These are phyloP conservation scores for Drosophila ogumai DNA, from an alignment of 1,140 invertebrate species.

Conservation along the genomic window DNA sequence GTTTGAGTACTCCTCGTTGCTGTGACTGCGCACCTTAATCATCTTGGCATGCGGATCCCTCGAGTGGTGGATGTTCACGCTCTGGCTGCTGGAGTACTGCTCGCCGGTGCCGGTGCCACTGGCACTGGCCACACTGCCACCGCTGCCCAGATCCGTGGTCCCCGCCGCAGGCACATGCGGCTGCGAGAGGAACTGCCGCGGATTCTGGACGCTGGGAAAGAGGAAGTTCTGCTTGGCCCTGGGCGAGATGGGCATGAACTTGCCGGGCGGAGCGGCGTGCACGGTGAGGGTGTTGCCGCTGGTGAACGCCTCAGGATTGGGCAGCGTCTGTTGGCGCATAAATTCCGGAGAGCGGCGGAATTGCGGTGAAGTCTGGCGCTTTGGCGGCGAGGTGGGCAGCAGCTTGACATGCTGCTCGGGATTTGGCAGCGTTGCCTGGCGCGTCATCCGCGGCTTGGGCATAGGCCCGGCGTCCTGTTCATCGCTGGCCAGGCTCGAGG, in stretches of 20 bases:
- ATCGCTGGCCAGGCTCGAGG: slow-evolving; percentile 65
- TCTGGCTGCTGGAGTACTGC: slow-evolving; percentile 84
- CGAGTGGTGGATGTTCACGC: slow-evolving; percentile 81
- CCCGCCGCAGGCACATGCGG: slow-evolving; percentile 81
- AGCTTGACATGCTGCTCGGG: slow-evolving; percentile 84
- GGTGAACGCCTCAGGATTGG: slow-evolving; percentile 80
- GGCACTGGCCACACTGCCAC: slow-evolving; percentile 59
- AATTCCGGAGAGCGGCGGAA: slow-evolving; percentile 84
- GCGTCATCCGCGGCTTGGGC: slow-evolving; percentile 77
- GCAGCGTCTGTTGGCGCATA: slow-evolving; percentile 81
- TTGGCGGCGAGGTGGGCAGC: slow-evolving; percentile 83
- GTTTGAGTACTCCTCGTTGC: slow-evolving; percentile 84
- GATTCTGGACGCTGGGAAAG: slow-evolving; percentile 81
- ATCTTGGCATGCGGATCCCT: slow-evolving; percentile 80
- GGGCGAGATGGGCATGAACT: slow-evolving; percentile 84
- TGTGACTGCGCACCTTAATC: slow-evolving; percentile 85
- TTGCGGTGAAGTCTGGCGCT: slow-evolving; percentile 82
- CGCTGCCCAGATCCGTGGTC: slow-evolving; percentile 57
- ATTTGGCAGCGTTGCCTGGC: slow-evolving; percentile 83
- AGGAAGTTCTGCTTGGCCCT: slow-evolving; percentile 84
- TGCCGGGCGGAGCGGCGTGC: slow-evolving; percentile 66
- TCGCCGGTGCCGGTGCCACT: slow-evolving; percentile 62
- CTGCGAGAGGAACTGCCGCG: slow-evolving; percentile 80
- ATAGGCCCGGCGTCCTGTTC: slow-evolving; percentile 59
- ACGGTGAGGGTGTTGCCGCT: slow-evolving; percentile 78